These are phyloP conservation scores for Zeugodacus cucurbitae DNA, from an alignment of 1,140 invertebrate species.

Conservation along the genomic window DNA sequence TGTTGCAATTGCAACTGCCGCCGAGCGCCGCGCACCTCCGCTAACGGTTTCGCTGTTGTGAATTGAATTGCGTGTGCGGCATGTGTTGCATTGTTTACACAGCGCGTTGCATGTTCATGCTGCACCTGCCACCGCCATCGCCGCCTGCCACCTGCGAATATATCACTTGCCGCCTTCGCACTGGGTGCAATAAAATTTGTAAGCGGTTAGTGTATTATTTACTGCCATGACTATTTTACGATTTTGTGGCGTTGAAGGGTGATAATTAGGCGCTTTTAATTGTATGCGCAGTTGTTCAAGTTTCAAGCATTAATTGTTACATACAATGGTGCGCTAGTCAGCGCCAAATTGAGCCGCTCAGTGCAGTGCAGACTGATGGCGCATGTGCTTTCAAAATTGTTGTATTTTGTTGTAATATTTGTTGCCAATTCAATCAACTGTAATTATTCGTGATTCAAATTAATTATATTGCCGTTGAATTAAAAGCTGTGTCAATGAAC, in stretches of 20 bases:
- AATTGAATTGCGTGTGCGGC: neutral
- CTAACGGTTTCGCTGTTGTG: neutral
- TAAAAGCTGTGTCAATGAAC: neutral
- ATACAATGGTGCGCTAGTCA: neutral
- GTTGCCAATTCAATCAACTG: neutral
- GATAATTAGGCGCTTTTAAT: slow-evolving; percentile 32
- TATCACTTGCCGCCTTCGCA: neutral
- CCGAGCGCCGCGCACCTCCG: neutral
- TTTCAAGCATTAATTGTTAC: neutral
- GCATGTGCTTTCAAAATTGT: neutral
- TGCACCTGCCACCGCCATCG: neutral
- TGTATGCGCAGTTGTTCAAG: neutral
- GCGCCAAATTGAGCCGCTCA: neutral
- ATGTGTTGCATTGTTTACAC: neutral
- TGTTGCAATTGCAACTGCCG: neutral
- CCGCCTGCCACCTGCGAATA: neutral
- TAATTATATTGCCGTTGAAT: neutral
- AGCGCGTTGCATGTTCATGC: neutral
- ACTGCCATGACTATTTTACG: neutral
- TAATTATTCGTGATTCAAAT: neutral
- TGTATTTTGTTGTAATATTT: neutral
- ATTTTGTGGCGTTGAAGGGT: slow-evolving; percentile 17
- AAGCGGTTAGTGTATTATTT: slow-evolving; percentile 14
- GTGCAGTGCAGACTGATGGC: neutral
- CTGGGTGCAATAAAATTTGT: slow-evolving; percentile 19